A percentile compares a stretch with the other conserved stretches of the same genome.
Evolutionary conservation across 2,888 invertebrate genomes (phyloP).

Genomic region (Therioaphis trifolii): DNA sequence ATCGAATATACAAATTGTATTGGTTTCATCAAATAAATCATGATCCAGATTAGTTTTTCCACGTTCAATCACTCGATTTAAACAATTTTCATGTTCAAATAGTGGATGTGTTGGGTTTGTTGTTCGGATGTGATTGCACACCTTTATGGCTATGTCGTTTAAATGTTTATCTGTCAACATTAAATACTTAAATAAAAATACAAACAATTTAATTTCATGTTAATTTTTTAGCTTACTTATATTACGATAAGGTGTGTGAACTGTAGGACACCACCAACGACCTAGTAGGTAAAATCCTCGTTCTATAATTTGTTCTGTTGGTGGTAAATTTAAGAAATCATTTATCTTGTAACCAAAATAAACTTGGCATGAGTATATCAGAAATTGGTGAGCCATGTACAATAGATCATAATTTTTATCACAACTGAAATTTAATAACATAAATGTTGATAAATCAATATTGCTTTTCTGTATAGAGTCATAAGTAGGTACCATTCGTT

Average conservation of each 20-base stretch:
- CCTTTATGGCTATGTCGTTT: neutral
- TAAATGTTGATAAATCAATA: neutral
- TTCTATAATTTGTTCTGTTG: conserved; percentile 16
- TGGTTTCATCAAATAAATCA: conserved; percentile 41
- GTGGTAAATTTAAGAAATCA: conserved; percentile 32
- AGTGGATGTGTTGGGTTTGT: conserved; percentile 4
- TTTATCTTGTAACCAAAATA: conserved; percentile 45
- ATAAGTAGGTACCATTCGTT: conserved; percentile 5
- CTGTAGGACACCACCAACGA: conserved; percentile 40
- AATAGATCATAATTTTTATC: neutral
- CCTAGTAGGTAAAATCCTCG: conserved; percentile 32
- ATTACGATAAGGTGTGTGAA: conserved; percentile 1
- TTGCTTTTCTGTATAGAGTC: too few species aligned
- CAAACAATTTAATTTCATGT: neutral
- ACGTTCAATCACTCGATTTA: conserved; percentile 4
- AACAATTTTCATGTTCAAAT: conserved; percentile 17
- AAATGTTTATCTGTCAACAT: conserved; percentile 11
- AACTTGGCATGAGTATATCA: conserved; percentile 30
- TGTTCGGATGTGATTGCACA: conserved; percentile 11
- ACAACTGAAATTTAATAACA: conserved; percentile 25
- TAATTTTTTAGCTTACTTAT: conserved; percentile 24
- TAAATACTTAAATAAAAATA: neutral
- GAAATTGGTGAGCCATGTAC: conserved; percentile 35
- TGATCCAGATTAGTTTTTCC: conserved; percentile 23
- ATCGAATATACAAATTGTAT: conserved; percentile 4